phyloP scores from a whole-genome alignment of 2,888 invertebrate genomes.

The Scaptomyza flava region DNA sequence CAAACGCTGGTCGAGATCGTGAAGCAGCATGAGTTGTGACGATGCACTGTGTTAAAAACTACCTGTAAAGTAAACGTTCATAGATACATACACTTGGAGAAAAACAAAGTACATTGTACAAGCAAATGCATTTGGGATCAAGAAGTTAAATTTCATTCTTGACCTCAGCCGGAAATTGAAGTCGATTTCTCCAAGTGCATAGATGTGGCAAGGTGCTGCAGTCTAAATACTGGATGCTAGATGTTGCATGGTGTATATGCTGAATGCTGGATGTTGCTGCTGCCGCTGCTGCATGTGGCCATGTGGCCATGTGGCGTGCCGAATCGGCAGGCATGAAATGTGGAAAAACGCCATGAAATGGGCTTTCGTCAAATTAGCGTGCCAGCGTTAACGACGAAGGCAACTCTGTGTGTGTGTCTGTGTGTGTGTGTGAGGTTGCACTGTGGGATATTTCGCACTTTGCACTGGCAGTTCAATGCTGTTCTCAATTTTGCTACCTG shows the following conservation, averaged over 20 bases:
- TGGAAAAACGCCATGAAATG: slow-evolving; percentile 79
- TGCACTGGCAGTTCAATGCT: slow-evolving; percentile 59
- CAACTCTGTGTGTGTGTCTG: slow-evolving; percentile 25
- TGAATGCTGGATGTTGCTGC: slow-evolving; percentile 12
- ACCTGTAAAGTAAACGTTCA: slow-evolving; percentile 62
- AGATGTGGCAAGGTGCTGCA: slow-evolving; percentile 40
- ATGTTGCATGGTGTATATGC: slow-evolving; percentile 17
- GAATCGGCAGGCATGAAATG: slow-evolving; percentile 69
- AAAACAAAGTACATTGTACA: not conserved
- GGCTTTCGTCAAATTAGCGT: slow-evolving; percentile 83
- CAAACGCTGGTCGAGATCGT: slow-evolving; percentile 39
- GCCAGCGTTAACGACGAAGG: slow-evolving; percentile 74
- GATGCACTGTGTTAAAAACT: slow-evolving; percentile 72
- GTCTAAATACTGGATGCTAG: slow-evolving; percentile 8
- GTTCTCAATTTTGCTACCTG: slow-evolving; percentile 51
- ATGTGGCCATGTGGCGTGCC: slow-evolving; percentile 51
- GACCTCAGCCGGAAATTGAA: not conserved
- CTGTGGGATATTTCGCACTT: slow-evolving; percentile 80
- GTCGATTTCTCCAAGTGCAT: slow-evolving; percentile 3
- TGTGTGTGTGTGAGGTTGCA: slow-evolving; percentile 39
- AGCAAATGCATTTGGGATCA: not conserved
- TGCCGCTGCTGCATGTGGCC: too few species aligned
- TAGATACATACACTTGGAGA: slow-evolving; percentile 30
- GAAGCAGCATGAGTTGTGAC: slow-evolving; percentile 46
- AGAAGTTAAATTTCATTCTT: not conserved